phyloP scores from a whole-genome alignment of 64 coral and sea anemone species.

The Trachythela sp. region DNA sequence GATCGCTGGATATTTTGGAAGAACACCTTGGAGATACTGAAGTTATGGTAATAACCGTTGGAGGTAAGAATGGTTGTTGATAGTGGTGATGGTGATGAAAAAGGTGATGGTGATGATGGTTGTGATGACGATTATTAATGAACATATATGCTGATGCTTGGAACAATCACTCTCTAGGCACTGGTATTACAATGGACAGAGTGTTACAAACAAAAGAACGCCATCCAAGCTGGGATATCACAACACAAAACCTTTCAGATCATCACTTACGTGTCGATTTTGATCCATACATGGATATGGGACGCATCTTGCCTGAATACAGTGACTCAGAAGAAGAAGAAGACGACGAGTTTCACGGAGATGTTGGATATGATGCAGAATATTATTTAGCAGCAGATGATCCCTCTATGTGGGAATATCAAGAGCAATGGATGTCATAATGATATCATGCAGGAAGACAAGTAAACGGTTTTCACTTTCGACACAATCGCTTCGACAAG shows the following conservation, averaged over 20 bases:
- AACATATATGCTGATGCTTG: not conserved
- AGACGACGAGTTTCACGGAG: not conserved
- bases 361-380: not conserved
- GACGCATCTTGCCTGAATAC: not conserved
- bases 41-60: not conserved
- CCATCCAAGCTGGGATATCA: not conserved
- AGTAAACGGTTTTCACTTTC: no score
- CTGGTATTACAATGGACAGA: not conserved
- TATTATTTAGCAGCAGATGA: not conserved
- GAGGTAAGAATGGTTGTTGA: not conserved
- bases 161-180: not conserved
- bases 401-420: not conserved
- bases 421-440: constrained; percentile 17
- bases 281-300: constrained; percentile 21
- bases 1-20: not conserved
- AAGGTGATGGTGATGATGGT: no score
- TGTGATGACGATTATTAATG: not conserved
- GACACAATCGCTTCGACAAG: no score
- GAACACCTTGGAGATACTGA: not conserved
- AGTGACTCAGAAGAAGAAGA: not conserved
- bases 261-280: not conserved
- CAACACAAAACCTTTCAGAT: constrained; percentile 4
- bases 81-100: not conserved
- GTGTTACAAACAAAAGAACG: not conserved
- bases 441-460: no score